Base-by-base conservation (phyloP, 2,888 invertebrate species). In the Ethmia dodecea region DNA sequence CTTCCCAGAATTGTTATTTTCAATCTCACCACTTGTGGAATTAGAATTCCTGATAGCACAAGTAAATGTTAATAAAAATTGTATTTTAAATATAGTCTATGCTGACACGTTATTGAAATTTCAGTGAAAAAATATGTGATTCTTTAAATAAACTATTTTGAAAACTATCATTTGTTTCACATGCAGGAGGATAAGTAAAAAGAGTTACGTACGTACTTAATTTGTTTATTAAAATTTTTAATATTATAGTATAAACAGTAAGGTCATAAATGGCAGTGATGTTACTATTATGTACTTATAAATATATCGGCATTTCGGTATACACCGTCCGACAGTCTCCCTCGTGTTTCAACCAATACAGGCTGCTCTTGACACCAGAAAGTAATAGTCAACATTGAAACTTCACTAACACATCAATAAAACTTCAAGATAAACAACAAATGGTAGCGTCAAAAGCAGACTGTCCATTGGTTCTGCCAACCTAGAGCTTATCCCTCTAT, bases 211-310 rank as follows among this genome's bases (percentile, higher is more conserved):
- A 43, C 47, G 46, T 61, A 62, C 67, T 64, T 70, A 60, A 69
- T 65, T 70, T 65, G 62, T 81, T 81, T 80, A 81, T 81, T 83
- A 80, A 76, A 77, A 83, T 72, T 76, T n/a, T 55, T 78, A 75
- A 67, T 74, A 74, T 79, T 80, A 83, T 65, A 79, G 71, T 83
- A 84, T 77, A 84, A 81, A 84, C 81, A 79, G 79, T 84, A 86
- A 81, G 81, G 83, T 81, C 83, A 74, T 81, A 84, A 71, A 84
- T 84, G 84, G 84, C 84, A 86, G 84, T 86, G 84, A 79, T 81
- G 81, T 77, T 75, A 71, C 61, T 56, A 66, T 57, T 26, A 77
- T 71, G 77, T 80, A 79, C 56, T 69, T 65, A 79, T 57, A 70
- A n/a, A 64, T 69, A 61, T 62, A 72, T 70, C 67, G 60, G 63